Evolutionary conservation across 2,888 invertebrate species (phyloP).

Genomic region (Noctuana brunneofusca): DNA sequence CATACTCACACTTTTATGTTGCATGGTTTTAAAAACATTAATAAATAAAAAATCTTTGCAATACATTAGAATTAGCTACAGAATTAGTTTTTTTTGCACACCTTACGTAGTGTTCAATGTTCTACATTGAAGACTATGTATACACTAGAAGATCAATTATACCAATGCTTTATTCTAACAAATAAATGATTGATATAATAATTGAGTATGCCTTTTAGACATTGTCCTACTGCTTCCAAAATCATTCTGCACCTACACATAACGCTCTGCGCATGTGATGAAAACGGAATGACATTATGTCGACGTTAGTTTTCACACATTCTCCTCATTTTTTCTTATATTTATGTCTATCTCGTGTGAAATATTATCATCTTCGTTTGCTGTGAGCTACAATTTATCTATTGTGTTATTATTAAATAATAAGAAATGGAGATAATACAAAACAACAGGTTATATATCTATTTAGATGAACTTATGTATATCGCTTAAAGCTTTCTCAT

Average conservation of each 20-base stretch:
- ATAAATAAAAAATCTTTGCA: no score
- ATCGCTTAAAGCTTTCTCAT: no score
- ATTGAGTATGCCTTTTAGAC: not conserved
- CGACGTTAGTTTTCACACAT: conserved; percentile 37
- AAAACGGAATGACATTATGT: conserved; percentile 41
- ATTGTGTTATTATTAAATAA: not conserved
- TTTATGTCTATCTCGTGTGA: conserved; percentile 5
- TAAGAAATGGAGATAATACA: not conserved
- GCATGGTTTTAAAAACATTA: no score
- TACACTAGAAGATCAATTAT: no score
- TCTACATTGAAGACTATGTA: no score
- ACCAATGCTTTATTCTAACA: not conserved
- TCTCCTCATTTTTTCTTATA: conserved; percentile 22
- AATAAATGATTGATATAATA: not conserved
- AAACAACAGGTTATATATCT: no score
- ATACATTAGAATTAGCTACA: no score
- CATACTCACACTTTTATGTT: no score
- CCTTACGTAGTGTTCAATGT: no score
- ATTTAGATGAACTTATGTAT: no score
- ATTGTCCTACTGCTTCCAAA: conserved; percentile 7
- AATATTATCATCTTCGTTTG: conserved; percentile 13
- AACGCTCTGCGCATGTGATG: conserved; percentile 35
- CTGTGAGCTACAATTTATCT: not conserved
- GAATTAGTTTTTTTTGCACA: no score
- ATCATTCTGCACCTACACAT: conserved; percentile 9